Percentiles rank a stretch among this genome's conserved stretches.
phyloP scores from a whole-genome alignment of 2,113 vertebrate genomes.

The Melozone crissalis region DNA sequence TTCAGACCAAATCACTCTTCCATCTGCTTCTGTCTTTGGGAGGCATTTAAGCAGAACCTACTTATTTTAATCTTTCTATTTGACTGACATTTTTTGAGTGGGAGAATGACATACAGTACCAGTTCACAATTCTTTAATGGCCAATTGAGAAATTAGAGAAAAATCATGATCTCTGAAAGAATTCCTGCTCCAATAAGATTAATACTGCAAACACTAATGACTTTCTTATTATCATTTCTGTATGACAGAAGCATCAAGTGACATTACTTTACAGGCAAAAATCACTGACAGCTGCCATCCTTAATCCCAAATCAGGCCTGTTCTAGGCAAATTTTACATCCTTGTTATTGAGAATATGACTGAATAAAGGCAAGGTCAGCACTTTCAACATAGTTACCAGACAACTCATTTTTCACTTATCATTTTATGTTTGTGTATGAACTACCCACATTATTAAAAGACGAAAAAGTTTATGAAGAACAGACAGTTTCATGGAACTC shows the following conservation, averaged over 20 bases:
- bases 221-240: constrained; percentile 15
- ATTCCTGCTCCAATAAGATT: constrained; percentile 24
- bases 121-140: constrained; percentile 28
- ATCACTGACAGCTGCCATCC: constrained; percentile 7
- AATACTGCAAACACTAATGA: constrained; percentile 26
- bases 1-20: constrained; percentile 25
- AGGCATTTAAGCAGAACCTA: constrained; percentile 17
- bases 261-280: constrained; percentile 7
- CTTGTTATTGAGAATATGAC: neutral
- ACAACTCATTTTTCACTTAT: neutral
- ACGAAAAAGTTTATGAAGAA: neutral
- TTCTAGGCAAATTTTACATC: neutral
- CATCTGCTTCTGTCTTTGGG: constrained; percentile 24
- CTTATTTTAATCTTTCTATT: constrained; percentile 22
- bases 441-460: neutral
- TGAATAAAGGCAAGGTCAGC: constrained; percentile 1
- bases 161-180: constrained; percentile 33
- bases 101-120: neutral
- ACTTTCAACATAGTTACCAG: neutral
- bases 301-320: neutral
- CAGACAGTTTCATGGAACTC: neutral
- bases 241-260: constrained; percentile 16
- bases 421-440: neutral
- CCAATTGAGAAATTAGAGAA: constrained; percentile 42
- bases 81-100: constrained; percentile 41